Evolutionary conservation across 1,140 invertebrate genomes (phyloP), one percentile per base, ranked within the genome.

Genomic region (Aradophagus sp.): DNA sequence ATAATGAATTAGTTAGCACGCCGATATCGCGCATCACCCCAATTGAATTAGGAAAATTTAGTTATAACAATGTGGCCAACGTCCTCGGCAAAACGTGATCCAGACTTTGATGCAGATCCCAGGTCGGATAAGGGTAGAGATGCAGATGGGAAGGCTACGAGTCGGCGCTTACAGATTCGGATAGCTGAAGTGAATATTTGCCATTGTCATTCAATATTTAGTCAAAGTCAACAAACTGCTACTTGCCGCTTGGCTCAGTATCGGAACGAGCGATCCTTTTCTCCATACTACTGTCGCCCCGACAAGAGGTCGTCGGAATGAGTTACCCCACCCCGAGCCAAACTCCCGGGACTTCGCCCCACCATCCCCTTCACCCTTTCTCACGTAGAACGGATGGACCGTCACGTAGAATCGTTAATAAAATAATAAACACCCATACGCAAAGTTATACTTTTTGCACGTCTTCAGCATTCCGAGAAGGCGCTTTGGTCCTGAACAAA

Each of bases 171-270:
- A 50, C 58, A 55, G 61, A 66, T 62, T 74, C 50, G 70, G 74
- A 77, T 74, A 80, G 78, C 80, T 80, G 68, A 74, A 79, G 77
- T 73, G 78, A 79, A 81, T 81, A 82, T 83, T 83, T 83, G 77
- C 80, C 75, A 77, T 79, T 78, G 76, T 77, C 74, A 77, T 80
- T 73, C 77, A 82, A 82, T 84, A 84, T 84, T 84, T 81, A 81
- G 74, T 63, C 65, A 80, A 79, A 79, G 78, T 81, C 79, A 81
- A 84, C 80, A 82, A 77, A 78, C 71, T 70, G 76, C 58, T 61
- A 58, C 69, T 69, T 70, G 71, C 77, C 76, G 74, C 73, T 76
- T 73, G 45, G 55, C 75, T 73, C 67, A 53, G 74, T 78, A 78
- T 78, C 77, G 75, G 67, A 48, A 66, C 50, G 48, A 63, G 61